Evolutionary conservation across 1,140 invertebrate genomes (phyloP), one percentile per base, ranked within the genome.

Genomic region (Drosophila truncata): DNA sequence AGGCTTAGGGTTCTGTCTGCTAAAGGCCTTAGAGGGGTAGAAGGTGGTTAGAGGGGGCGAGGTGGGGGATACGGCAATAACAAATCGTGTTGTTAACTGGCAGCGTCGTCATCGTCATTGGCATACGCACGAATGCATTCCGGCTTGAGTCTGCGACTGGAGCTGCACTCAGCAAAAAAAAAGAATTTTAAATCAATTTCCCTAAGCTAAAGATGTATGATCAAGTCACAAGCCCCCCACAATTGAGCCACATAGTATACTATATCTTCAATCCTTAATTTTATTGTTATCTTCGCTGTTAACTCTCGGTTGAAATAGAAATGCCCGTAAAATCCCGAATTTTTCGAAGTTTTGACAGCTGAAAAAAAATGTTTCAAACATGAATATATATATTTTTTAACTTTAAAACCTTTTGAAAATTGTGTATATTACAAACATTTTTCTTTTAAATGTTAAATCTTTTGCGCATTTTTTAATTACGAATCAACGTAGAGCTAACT

Each of bases 11-110:
- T 78, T 80, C 67, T 47, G 42, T 37, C 65, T 42, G 44, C 33
- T 5, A 18, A 35, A 27, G 62, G 33, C 20, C 18, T 37, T 16
- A 35, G 16, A n/a, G 2, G 27, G 29, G 29, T 23, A 20, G 10
- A 49, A 16, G 11, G 29, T 42, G 20, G 25, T 8, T 7, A 11
- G n/a, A 11, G 58, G 20, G 39, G 55, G 3, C 20, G 23, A 6
- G 13, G 14, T 11, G 13, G 66, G 35, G 27, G 55, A 49, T 29
- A 46, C 77, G 78, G 88, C 81, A 88, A 90, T 88, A 88, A 88
- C 85, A 88, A 88, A 88, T 88, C 85, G 85, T 88, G 85, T 85
- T 90, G 85, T 90, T 85, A 82, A 90, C 85, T 90, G 85, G 78
- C 78, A 75, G 44, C 78, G 81, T 72, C 69, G 69, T 72, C 73